These are phyloP conservation scores for Orchestia grillus DNA, from an alignment of 1,140 invertebrate species.

Conservation along the genomic window DNA sequence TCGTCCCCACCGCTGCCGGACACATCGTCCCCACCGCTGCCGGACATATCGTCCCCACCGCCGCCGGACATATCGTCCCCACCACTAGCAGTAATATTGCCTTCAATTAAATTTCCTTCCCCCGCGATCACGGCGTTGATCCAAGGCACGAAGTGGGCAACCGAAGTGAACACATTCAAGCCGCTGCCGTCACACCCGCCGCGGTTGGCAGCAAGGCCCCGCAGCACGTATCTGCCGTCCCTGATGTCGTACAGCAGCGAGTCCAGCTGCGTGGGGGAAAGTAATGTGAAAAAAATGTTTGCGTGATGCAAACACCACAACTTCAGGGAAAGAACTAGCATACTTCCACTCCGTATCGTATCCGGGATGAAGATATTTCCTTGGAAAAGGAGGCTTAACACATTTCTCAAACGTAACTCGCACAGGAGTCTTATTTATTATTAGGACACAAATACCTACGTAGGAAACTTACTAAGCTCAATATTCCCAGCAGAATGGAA, in stretches of 20 bases:
- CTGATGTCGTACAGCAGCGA: neutral
- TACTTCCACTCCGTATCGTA: too few relatives aligned
- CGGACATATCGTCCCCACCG: neutral
- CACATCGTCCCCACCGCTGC: neutral
- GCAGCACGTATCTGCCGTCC: neutral
- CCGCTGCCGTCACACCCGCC: neutral
- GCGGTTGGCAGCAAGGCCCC: neutral
- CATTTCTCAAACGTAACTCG: too few relatives aligned
- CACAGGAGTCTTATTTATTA: too few relatives aligned
- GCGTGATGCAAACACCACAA: too few relatives aligned
- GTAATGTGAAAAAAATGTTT: too few relatives aligned
- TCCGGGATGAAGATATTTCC: too few relatives aligned
- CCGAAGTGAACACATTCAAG: conserved; percentile 11
- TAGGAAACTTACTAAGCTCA: too few relatives aligned
- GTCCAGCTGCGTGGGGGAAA: neutral
- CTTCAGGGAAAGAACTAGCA: too few relatives aligned
- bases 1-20: too few relatives aligned
- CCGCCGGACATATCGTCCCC: neutral
- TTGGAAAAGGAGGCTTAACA: too few relatives aligned
- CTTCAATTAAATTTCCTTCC: neutral
- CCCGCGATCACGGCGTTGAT: neutral
- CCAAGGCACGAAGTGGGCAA: conserved; percentile 21
- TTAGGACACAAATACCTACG: too few relatives aligned
- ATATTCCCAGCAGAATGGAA: too few relatives aligned
- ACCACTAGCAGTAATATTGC: neutral